Base-by-base conservation (phyloP, 2,113 vertebrate species). In the Meles meles region DNA sequence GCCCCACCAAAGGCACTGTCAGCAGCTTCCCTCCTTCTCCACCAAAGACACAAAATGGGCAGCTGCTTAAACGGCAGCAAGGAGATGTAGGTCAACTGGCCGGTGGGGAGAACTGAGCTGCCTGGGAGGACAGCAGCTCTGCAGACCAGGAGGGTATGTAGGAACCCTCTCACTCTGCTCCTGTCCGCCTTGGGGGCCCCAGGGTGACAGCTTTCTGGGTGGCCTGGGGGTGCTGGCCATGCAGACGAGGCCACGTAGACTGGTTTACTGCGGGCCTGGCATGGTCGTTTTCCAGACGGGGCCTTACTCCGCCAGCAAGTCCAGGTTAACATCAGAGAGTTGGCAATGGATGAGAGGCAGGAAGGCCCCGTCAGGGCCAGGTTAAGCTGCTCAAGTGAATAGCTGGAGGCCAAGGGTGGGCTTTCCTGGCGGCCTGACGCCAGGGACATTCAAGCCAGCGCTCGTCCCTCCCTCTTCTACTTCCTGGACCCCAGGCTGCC, bases 61-160 rank as follows among this genome's bases (percentile, higher is more conserved):
- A 89, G 69, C 86, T 80, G 63, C 80, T 71, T 44, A 34, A 77
- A 88, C 44, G 47, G 80, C 74, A 39, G 80, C 89, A 69, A 86
- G 93, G 59, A 69, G 93, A 96, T 90, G 63, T 86, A 82, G 98
- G 97, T 96, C 98, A 96, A 2, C 93, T 87, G 85, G 95, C 86
- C 83, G 17, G 89, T 2, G 67, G 93, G 90, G 79, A 83, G 52
- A 77, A 65, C 44, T 34, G 6, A 57, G 84, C 80, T 34, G 39
- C 76, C 69, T 17, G 31, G 42, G 69, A 71, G 49, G 44, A n/a
- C 44, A 14, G 63, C 81, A 65, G 80, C 21, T 57, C 44, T 86
- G 63, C 5, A 0, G 37, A 20, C n/a, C 14, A n/a, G 37, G 67
- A 72, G 88, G 83, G 79, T n/a, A 34, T 15, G 3, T 14, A 23